These are phyloP conservation scores for Mellivora capensis DNA, from an alignment of 2,113 vertebrate species.

Conservation along the genomic window DNA sequence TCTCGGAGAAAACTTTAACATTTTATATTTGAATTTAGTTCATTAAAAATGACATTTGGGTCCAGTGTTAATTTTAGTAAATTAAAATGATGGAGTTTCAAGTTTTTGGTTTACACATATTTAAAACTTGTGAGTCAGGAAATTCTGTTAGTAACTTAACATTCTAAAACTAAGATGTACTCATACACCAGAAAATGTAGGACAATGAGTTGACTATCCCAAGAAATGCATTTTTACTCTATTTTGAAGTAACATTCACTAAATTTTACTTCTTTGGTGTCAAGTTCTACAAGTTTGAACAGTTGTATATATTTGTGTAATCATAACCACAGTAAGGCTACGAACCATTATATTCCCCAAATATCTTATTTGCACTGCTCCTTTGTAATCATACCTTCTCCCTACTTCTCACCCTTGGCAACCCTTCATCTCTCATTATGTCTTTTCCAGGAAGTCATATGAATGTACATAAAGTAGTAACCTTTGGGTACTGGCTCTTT, in stretches of 20 bases:
- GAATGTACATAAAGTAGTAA: not conserved
- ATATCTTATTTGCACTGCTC: not conserved
- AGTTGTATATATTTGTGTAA: not conserved
- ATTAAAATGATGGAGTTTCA: not conserved
- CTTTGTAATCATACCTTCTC: not conserved
- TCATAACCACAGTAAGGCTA: not conserved
- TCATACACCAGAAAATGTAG: not conserved
- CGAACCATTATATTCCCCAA: not conserved
- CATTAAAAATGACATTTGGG: not conserved
- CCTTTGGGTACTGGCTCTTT: not conserved
- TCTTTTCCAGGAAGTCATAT: not conserved
- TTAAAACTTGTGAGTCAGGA: not conserved
- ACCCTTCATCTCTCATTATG: not conserved
- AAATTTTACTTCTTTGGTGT: not conserved
- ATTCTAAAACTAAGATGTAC: not conserved
- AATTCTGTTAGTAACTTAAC: conserved; percentile 20
- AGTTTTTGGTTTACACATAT: not conserved
- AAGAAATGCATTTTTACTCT: not conserved
- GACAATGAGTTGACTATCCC: not conserved
- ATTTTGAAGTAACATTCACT: not conserved
- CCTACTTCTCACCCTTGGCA: not conserved
- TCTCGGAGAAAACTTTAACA: not conserved
- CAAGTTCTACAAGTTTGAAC: not conserved
- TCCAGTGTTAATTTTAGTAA: not conserved
- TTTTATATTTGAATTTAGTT: not conserved